Evolutionary conservation across 1,140 invertebrate genomes (phyloP), one percentile per base, ranked within the genome.

Genomic region (Coptotermes formosanus): DNA sequence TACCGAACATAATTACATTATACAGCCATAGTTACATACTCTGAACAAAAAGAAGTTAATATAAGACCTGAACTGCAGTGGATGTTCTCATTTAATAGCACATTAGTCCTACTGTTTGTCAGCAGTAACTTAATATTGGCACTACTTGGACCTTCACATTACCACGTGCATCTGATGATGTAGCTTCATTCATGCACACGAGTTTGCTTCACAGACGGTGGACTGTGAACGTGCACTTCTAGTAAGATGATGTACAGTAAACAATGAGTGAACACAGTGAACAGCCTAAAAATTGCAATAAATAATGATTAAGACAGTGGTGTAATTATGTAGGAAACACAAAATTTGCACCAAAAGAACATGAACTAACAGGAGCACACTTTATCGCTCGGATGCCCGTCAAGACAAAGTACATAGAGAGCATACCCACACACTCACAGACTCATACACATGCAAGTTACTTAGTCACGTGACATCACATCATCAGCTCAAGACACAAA

Each of bases 201-300:
- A 30, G n/a, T 30, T 75, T 75, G 25, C 64, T 75, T n/a, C 30
- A 75, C 64, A 75, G 4, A 75, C 25, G n/a, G 14, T 30, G 9
- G 25, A 75, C 2, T 75, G 64, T 75, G 64, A 30, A 30, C 30
- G 64, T 75, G 64, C 19, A 55, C 16, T 55, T 55, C 11, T 48
- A 55, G 16, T 75, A 75, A 75, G 64, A 75, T 30, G n/a, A 75
- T 75, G 25, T 75, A 75, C 64, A 75, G n/a, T 75, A 75, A 75
- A 75, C n/a, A 11, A 75, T 75, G n/a, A n/a, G 64, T 75, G 3
- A 75, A 75, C n/a, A 75, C 64, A 75, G 64, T 75, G 64, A 75
- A 75, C 11, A 30, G 14, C 64, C 64, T 30, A 75, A 75, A 59
- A 75, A 30, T 30, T 30, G 64, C n/a, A 75, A 75, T 75, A 75